phyloP scores from a whole-genome alignment of 2,888 invertebrate species.

The Mylabris sibirica region DNA sequence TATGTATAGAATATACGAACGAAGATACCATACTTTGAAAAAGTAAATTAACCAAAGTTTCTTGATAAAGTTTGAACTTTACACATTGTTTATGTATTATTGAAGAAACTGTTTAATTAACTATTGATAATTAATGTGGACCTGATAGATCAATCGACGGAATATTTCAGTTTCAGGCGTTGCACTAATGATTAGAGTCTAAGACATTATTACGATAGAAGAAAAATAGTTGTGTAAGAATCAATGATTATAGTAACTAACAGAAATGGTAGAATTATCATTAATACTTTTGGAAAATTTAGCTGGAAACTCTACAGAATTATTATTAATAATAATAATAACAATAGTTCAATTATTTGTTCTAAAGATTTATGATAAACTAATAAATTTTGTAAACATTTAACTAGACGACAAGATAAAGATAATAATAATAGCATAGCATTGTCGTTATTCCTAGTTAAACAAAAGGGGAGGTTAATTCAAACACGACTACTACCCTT shows the following conservation, averaged over 20 bases:
- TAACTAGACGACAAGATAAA: neutral
- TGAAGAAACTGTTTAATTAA: neutral
- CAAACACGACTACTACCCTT: constrained; percentile 32
- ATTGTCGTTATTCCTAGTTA: constrained; percentile 19
- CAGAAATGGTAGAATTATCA: too few species aligned
- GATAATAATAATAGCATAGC: neutral
- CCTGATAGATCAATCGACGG: neutral
- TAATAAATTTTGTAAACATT: constrained; percentile 1
- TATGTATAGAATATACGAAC: neutral
- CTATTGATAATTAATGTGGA: neutral
- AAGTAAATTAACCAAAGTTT: neutral
- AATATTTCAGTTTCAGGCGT: neutral
- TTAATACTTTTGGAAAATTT: neutral
- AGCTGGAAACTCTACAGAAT: neutral
- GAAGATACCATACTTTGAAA: neutral
- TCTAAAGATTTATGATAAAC: constrained; percentile 6
- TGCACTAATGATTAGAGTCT: neutral
- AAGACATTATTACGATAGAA: too few species aligned
- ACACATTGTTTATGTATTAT: neutral
- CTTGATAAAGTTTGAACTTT: neutral
- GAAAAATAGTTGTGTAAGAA: neutral
- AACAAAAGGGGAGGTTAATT: constrained; percentile 30
- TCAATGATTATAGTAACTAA: too few species aligned
- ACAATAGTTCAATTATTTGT: neutral
- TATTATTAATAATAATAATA: neutral